Evolutionary conservation across 2,113 vertebrate genomes (phyloP).

Genomic region (Hiodon tergisus): DNA sequence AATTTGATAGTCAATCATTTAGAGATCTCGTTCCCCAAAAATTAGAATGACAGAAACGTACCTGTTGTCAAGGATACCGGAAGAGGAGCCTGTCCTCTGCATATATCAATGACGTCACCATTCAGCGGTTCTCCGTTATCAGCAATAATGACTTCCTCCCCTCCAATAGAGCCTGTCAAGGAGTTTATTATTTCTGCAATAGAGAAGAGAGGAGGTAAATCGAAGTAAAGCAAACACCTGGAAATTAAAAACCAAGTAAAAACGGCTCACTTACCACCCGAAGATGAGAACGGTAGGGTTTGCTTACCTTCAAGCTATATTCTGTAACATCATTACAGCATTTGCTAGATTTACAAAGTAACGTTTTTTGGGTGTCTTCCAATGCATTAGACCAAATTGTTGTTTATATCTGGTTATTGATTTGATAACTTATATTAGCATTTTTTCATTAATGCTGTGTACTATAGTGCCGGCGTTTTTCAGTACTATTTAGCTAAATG

Average conservation of each 20-base stretch:
- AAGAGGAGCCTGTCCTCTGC: constrained; percentile 34
- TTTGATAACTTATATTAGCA: too few relatives aligned
- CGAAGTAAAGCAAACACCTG: constrained; percentile 25
- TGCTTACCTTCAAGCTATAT: constrained; percentile 6
- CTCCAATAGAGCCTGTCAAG: constrained; percentile 43
- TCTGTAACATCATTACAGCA: not conserved
- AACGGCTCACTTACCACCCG: constrained; percentile 6
- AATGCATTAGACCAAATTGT: too few relatives aligned
- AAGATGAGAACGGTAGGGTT: constrained; percentile 35
- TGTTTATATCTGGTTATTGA: too few relatives aligned
- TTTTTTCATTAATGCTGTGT: too few relatives aligned
- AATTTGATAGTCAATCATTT: constrained; percentile 36
- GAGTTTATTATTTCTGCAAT: constrained; percentile 39
- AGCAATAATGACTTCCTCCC: constrained; percentile 45
- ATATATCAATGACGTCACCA: constrained; percentile 37
- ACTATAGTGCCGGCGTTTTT: too few relatives aligned
- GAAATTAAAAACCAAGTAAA: constrained; percentile 25
- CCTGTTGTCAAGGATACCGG: constrained; percentile 47
- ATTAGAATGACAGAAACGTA: constrained; percentile 15
- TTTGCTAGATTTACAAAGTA: not conserved
- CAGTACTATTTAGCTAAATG: too few relatives aligned
- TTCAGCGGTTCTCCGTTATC: constrained; percentile 55
- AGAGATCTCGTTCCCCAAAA: constrained; percentile 37
- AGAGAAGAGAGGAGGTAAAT: constrained; percentile 42
- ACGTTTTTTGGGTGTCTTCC: constrained; percentile 5